Base-by-base conservation (phyloP, 2,113 vertebrate species). In the Helogale parvula region DNA sequence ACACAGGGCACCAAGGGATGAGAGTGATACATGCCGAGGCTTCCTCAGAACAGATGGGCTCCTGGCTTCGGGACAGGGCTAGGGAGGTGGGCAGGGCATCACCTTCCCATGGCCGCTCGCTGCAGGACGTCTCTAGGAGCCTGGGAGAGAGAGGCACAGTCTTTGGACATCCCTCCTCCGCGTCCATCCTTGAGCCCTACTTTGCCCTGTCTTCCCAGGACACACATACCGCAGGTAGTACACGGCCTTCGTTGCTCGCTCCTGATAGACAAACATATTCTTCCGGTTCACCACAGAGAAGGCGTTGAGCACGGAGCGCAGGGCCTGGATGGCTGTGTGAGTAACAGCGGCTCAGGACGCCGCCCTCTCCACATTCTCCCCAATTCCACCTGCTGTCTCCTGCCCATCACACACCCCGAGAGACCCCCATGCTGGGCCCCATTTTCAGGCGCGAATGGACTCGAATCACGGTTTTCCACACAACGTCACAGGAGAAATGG, bases 221-320 rank as follows among this genome's bases (percentile, higher is more conserved):
- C 60, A 0, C 95, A 97, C 98, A 77, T 98, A 99, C 99, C 99
- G 97, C 96, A 99, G 99, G 98, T 99, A 99, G 99, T 99, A 99
- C 76, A 99, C 99, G 4, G 99, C 99, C 98, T 99, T 99, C 12
- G 99, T 99, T 54, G 99, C 99, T 33, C 99, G 99, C 93, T 99
- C 99, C 98, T 99, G 99, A 98, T 99, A 99, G 87, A 99, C 99
- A 98, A 99, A 99, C 99, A 99, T 99, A 97, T 99, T 99, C 98
- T 99, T 99, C 98, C 99, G 99, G 99, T 99, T 99, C 95, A 99
- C 99, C 97, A 99, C 99, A 2, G 99, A 99, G 98, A 99, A 99
- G 83, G 99, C 99, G 16, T 99, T 99, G 93, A 99, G 99, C 97
- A 99, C 99, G 0, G 99, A 99, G 71, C 99, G 99, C 97, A 99